phyloP scores from a whole-genome alignment of 1,140 invertebrate species.

The Coelopa frigida region DNA sequence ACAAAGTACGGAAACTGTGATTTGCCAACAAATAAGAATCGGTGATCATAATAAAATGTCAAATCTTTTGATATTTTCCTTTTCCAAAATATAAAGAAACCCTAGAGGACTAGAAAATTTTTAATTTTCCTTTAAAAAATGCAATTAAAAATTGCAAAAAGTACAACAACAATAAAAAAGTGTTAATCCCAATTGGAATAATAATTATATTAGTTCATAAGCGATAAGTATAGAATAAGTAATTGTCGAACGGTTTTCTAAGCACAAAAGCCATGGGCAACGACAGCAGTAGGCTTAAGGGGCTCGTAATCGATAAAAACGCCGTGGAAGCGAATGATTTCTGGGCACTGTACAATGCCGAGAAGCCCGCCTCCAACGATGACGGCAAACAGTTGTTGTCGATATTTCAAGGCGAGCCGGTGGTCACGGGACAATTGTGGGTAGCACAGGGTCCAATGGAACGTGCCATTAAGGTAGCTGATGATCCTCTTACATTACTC shows the following conservation, averaged over 20 bases:
- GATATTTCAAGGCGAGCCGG: slow-evolving; percentile 61
- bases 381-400: slow-evolving; percentile 58
- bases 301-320: slow-evolving; percentile 66
- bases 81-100: not conserved
- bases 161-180: not conserved
- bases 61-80: too few relatives aligned
- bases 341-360: slow-evolving; percentile 66
- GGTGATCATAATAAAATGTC: too few relatives aligned
- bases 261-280: slow-evolving; percentile 66
- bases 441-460: slow-evolving; percentile 58
- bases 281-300: slow-evolving; percentile 62
- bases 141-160: not conserved
- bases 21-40: too few relatives aligned
- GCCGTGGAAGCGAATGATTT: slow-evolving; percentile 66
- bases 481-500: slow-evolving; percentile 4
- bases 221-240: slow-evolving; percentile 7
- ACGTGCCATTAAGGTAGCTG: slow-evolving; percentile 61
- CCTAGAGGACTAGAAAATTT: not conserved
- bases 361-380: slow-evolving; percentile 48
- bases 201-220: not conserved
- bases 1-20: too few relatives aligned
- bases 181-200: too few relatives aligned
- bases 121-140: not conserved
- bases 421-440: slow-evolving; percentile 57
- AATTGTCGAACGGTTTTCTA: not conserved